phyloP scores from a whole-genome alignment of 1,140 invertebrate genomes.

The Portunus trituberculatus region DNA sequence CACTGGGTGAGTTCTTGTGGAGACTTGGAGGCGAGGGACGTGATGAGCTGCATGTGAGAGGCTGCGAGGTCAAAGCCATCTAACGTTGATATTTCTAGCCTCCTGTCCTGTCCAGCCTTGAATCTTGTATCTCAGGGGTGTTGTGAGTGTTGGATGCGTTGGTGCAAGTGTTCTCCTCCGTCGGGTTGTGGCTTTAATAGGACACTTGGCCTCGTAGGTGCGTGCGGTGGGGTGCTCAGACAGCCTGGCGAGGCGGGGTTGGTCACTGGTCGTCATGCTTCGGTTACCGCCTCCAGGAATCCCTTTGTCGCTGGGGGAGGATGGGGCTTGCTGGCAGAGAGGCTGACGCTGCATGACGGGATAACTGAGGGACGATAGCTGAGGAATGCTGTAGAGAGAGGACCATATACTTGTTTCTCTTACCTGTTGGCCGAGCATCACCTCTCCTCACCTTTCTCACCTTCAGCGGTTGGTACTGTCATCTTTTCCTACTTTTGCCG shows the following conservation, averaged over 20 bases:
- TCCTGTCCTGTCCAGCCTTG: not conserved
- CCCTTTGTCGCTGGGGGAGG: not conserved
- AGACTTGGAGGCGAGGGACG: not conserved
- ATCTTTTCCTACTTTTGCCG: not conserved
- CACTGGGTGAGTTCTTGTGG: not conserved
- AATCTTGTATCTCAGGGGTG: not conserved
- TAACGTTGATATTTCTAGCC: not conserved
- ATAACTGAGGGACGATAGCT: not conserved
- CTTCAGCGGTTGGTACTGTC: not conserved
- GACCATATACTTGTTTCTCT: not conserved
- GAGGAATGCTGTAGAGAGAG: not conserved
- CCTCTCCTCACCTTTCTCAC: not conserved
- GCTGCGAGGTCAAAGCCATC: not conserved
- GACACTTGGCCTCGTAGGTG: not conserved
- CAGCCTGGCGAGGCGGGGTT: not conserved
- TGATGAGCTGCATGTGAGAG: not conserved
- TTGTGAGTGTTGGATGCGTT: not conserved
- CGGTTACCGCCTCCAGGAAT: not conserved
- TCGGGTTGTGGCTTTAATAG: not conserved
- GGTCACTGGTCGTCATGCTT: conserved; percentile 6
- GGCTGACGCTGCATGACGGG: not conserved
- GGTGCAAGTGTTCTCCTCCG: not conserved
- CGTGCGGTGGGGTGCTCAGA: not conserved
- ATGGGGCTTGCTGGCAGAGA: not conserved
- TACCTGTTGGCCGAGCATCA: not conserved